A percentile compares a stretch with the other conserved stretches of the same genome.
Evolutionary conservation across 2,797 vertebrate genomes (phyloP).

Genomic region (Sphenodon punctatus): DNA sequence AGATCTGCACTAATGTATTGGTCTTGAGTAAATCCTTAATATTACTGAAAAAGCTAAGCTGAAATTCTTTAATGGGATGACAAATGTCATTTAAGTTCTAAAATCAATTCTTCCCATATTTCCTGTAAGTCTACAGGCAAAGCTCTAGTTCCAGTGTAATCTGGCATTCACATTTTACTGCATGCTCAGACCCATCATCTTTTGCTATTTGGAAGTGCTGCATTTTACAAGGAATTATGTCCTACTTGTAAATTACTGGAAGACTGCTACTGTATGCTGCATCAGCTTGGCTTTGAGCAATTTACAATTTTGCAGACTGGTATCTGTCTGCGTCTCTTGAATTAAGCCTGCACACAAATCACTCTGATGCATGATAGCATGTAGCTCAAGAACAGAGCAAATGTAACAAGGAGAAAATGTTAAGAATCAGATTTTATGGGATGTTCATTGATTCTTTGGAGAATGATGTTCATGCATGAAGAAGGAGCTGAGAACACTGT

Average conservation of each 20-base stretch:
- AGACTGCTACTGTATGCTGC: slow-evolving; percentile 35
- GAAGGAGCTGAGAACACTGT: not conserved
- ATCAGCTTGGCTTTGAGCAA: slow-evolving; percentile 56
- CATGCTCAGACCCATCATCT: not conserved
- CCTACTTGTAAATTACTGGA: slow-evolving; percentile 10
- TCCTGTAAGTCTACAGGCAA: not conserved
- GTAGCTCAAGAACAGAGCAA: slow-evolving; percentile 36
- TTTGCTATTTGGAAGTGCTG: slow-evolving; percentile 29
- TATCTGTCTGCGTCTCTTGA: slow-evolving; percentile 30
- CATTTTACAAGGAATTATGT: slow-evolving; percentile 49
- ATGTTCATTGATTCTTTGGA: slow-evolving; percentile 4
- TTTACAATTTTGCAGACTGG: slow-evolving; percentile 30
- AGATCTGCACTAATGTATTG: not conserved
- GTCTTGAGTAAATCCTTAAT: not conserved
- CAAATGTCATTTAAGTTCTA: not conserved
- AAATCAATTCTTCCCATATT: slow-evolving; percentile 28
- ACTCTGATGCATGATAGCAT: slow-evolving; percentile 14
- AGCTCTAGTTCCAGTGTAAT: slow-evolving; percentile 32
- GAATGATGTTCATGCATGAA: slow-evolving; percentile 10
- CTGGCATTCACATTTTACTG: slow-evolving; percentile 53
- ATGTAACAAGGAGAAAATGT: slow-evolving; percentile 13
- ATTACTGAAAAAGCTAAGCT: not conserved
- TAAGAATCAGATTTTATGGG: not conserved
- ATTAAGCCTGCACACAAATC: slow-evolving; percentile 48
- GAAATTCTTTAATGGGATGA: not conserved